A percentile compares a stretch with the other conserved stretches of the same genome.
phyloP scores from a whole-genome alignment of 2,113 vertebrate species.

The Paradoxurus hermaphroditus region DNA sequence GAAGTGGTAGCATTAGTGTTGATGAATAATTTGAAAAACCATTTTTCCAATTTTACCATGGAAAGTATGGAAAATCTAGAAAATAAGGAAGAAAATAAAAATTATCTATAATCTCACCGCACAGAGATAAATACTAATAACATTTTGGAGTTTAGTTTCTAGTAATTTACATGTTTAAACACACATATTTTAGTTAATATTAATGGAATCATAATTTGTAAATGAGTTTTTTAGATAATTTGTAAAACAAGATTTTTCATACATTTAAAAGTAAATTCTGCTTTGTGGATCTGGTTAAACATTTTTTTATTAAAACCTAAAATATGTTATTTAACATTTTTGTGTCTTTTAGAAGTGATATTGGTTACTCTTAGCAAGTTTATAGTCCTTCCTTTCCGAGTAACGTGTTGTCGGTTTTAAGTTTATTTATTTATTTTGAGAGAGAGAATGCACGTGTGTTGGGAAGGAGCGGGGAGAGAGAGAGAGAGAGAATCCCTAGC shows the following conservation, averaged over 20 bases:
- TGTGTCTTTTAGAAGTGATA: not conserved
- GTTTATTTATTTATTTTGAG: no score
- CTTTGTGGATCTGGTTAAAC: not conserved
- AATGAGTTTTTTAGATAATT: not conserved
- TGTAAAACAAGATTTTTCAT: not conserved
- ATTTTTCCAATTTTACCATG: not conserved
- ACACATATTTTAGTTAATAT: not conserved
- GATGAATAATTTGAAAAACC: slow-evolving; percentile 10
- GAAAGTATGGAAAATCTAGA: not conserved
- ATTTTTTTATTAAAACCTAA: slow-evolving; percentile 1
- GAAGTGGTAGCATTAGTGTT: not conserved
- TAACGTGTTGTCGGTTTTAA: not conserved
- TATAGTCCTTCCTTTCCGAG: not conserved
- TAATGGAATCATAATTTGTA: not conserved
- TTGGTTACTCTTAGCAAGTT: not conserved
- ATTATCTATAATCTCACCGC: not conserved
- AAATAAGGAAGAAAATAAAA: not conserved
- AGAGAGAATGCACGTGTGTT: no score
- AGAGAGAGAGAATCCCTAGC: no score
- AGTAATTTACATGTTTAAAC: not conserved
- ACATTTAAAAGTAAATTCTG: slow-evolving; percentile 29
- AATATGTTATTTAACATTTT: not conserved
- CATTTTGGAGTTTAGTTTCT: not conserved
- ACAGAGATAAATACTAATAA: not conserved
- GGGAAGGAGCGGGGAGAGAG: no score